Percentiles rank a stretch among this genome's conserved stretches.
These are phyloP conservation scores for Podocnemis expansa DNA, from an alignment of 2,113 vertebrate species.

Conservation along the genomic window DNA sequence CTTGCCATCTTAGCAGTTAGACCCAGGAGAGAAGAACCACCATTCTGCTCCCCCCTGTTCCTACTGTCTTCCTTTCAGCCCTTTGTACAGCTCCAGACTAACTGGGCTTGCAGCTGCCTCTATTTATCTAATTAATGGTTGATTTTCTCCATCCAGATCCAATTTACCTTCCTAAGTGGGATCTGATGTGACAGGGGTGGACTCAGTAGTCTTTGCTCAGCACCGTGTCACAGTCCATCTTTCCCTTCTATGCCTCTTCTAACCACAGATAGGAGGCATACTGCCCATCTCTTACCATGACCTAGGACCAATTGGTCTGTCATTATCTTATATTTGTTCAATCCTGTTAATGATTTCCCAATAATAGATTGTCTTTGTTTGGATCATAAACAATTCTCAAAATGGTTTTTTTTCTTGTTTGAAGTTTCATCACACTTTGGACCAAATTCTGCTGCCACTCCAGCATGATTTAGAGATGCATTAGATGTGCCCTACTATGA, in stretches of 20 bases:
- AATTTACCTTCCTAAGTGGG: no score
- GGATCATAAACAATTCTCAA: not conserved
- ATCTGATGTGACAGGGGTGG: no score
- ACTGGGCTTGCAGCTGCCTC: no score
- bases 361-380: not conserved
- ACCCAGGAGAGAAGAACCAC: no score
- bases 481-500: not conserved
- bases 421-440: not conserved
- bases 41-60: no score
- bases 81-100: no score
- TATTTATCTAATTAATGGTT: no score
- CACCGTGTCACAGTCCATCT: not conserved
- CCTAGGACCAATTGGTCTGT: not conserved
- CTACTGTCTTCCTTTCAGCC: no score
- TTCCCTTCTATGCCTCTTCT: not conserved
- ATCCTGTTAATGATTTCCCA: not conserved
- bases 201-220: no score
- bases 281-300: not conserved
- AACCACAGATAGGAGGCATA: not conserved
- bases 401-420: not conserved
- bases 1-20: no score
- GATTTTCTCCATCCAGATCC: no score
- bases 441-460: not conserved
- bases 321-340: conserved; percentile 2
- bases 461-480: not conserved